Evolutionary conservation across 2,113 vertebrate species (phyloP).

Genomic region (Sphyrna mokarran): DNA sequence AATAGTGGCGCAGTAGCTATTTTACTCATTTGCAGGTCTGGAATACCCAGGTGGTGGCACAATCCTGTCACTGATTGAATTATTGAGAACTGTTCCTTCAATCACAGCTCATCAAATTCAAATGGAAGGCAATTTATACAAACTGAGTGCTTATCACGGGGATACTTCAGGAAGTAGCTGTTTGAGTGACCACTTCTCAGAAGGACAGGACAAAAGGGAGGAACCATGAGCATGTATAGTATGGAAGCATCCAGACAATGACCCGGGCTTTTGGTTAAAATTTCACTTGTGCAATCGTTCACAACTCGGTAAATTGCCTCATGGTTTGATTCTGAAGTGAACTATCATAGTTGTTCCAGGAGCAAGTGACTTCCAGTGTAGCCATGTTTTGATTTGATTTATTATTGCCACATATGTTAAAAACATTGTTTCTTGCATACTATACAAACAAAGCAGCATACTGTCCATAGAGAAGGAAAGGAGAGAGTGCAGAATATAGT

Average conservation of each 20-base stretch:
- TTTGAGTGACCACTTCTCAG: not conserved
- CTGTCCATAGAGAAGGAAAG: too few relatives aligned
- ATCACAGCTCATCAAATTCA: slow-evolving; percentile 7
- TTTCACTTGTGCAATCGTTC: not conserved
- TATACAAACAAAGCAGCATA: too few relatives aligned
- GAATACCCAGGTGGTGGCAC: not conserved
- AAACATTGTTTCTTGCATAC: too few relatives aligned
- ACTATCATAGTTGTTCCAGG: not conserved
- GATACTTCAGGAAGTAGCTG: not conserved
- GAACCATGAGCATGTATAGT: not conserved
- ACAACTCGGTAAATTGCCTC: not conserved
- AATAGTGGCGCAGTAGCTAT: not conserved
- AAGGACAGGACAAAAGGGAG: not conserved
- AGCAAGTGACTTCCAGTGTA: not conserved
- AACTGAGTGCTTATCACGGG: not conserved
- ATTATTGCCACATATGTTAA: too few relatives aligned
- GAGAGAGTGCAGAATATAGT: too few relatives aligned
- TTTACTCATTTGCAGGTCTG: not conserved
- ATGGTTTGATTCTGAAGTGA: not conserved
- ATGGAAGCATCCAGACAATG: not conserved
- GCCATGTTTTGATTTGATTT: not conserved
- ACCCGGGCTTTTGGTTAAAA: not conserved
- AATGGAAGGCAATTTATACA: slow-evolving; percentile 15
- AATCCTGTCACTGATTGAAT: slow-evolving; percentile 16
- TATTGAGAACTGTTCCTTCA: slow-evolving; percentile 2